Evolutionary conservation across 2,888 invertebrate genomes (phyloP).

Genomic region (Invenusta paracnida): DNA sequence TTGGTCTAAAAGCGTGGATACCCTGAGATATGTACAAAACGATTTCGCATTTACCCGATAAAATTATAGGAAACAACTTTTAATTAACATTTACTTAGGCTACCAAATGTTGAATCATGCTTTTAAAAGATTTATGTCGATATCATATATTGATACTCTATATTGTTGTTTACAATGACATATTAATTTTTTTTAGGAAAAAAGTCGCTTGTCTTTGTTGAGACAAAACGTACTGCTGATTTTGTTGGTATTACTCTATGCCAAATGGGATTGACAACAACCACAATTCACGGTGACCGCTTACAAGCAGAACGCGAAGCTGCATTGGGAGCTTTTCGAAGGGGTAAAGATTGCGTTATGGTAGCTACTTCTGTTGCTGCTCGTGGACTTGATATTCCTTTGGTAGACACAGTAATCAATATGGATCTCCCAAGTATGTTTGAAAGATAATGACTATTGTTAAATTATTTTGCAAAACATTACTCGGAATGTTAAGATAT

Average conservation of each 20-base stretch:
- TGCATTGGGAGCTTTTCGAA: conserved; percentile 77
- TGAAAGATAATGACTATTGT: too few species aligned
- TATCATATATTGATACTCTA: too few species aligned
- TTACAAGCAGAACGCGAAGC: conserved; percentile 68
- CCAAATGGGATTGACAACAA: conserved; percentile 31
- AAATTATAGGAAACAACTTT: too few species aligned
- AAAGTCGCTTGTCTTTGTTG: conserved; percentile 87
- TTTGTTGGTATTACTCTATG: conserved; percentile 27
- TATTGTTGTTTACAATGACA: conserved; percentile 41
- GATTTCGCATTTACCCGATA: too few species aligned
- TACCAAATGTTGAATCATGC: too few species aligned
- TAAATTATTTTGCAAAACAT: too few species aligned
- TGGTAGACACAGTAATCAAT: conserved; percentile 98
- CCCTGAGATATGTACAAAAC: too few species aligned
- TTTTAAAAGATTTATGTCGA: too few species aligned
- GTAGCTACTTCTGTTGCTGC: conserved; percentile 92
- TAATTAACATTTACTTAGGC: too few species aligned
- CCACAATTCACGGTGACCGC: conserved; percentile 56
- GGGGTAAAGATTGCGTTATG: conserved; percentile 74
- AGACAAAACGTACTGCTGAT: conserved; percentile 79
- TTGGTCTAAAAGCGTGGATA: too few species aligned
- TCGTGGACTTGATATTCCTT: conserved; percentile 94
- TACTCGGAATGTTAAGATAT: too few species aligned
- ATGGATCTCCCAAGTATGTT: conserved; percentile 77
- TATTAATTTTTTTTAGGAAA: conserved; percentile 50